Evolutionary conservation across 2,113 vertebrate species (phyloP).

Genomic region (Cariama cristata): DNA sequence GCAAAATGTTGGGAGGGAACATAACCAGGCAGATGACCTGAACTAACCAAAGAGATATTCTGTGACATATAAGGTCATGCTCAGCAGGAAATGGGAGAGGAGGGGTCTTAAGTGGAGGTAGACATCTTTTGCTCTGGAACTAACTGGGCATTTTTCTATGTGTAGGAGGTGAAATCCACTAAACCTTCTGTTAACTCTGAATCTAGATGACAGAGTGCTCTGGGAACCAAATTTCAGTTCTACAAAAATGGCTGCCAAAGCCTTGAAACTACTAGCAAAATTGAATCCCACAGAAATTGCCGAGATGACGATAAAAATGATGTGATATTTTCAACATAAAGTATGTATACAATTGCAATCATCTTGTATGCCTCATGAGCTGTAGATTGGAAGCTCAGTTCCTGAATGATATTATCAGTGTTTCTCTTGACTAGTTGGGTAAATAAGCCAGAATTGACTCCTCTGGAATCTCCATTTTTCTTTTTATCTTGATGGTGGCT

Average conservation of each 20-base stretch:
- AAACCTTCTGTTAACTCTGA: background rate
- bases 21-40: background rate
- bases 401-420: background rate
- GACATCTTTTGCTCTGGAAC: background rate
- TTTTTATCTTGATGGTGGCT: background rate
- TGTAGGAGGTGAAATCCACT: background rate
- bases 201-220: background rate
- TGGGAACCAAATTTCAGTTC: background rate
- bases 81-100: background rate
- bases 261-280: background rate
- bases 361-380: background rate
- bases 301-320: background rate
- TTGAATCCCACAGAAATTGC: background rate
- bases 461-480: background rate
- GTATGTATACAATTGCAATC: background rate
- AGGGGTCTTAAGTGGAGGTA: background rate
- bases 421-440: background rate
- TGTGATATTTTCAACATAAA: background rate
- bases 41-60: background rate
- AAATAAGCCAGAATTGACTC: background rate
- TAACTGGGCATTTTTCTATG: background rate
- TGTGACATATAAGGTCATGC: background rate
- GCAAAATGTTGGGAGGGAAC: background rate
- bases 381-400: background rate
- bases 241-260: background rate